Percentiles rank a stretch among this genome's conserved stretches.
These are phyloP conservation scores for Mus spicilegus DNA, from an alignment of 2,113 vertebrate genomes.

Conservation along the genomic window DNA sequence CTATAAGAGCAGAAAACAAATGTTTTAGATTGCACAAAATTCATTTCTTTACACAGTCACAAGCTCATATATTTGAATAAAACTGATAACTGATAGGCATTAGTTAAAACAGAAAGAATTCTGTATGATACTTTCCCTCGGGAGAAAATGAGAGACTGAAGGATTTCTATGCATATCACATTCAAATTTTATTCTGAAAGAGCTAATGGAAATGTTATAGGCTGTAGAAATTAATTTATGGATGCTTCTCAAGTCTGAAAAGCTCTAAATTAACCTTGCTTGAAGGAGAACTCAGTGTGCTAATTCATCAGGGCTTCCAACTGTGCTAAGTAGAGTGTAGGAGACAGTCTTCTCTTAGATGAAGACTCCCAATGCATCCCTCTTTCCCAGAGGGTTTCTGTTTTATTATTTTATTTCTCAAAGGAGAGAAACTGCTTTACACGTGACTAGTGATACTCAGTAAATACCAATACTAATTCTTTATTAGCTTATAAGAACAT, in stretches of 20 bases:
- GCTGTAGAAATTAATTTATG: conserved; percentile 66
- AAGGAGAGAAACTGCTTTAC: neutral
- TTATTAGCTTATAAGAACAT: neutral
- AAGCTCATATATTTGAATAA: conserved; percentile 23
- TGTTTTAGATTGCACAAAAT: neutral
- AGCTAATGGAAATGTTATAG: conserved; percentile 63
- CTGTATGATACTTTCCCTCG: conserved; percentile 31
- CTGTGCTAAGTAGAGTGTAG: neutral
- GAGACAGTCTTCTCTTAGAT: neutral
- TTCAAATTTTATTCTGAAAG: conserved; percentile 63
- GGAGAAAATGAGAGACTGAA: neutral
- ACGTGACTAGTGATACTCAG: neutral
- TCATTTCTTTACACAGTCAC: conserved; percentile 26
- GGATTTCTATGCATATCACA: conserved; percentile 49
- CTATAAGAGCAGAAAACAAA: conserved; percentile 7
- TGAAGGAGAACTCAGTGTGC: conserved; percentile 59
- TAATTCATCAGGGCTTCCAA: conserved; percentile 54
- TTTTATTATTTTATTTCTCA: conserved; percentile 56
- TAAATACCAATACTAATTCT: neutral
- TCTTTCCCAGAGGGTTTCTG: conserved; percentile 25
- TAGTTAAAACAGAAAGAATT: neutral
- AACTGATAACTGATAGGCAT: neutral
- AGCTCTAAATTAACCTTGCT: conserved; percentile 63
- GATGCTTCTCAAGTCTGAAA: conserved; percentile 55
- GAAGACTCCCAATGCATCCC: neutral